Evolutionary conservation across 35 echinoderm and acorn worm genomes (phyloP).

Genomic region (Strongylocentrotus purpuratus): DNA sequence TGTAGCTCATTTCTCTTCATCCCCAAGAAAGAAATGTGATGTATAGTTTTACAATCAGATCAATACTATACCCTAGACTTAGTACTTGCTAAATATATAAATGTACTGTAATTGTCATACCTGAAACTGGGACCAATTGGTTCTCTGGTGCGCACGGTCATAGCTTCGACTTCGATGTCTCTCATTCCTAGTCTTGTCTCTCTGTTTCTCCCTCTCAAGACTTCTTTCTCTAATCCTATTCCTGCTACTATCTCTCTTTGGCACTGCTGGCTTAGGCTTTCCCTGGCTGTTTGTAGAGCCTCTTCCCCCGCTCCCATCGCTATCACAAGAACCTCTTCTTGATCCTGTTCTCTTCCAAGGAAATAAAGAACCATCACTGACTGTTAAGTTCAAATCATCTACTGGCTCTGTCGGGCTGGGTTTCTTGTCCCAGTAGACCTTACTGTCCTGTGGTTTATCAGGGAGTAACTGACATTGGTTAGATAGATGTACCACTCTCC

Average conservation of each 20-base stretch:
- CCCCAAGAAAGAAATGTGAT: too few species aligned
- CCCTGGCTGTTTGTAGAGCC: constrained; percentile 5
- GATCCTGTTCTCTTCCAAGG: constrained; percentile 46
- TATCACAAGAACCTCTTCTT: constrained; percentile 39
- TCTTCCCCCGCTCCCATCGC: constrained; percentile 36
- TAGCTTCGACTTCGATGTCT: constrained; percentile 82
- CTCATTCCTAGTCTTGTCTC: constrained; percentile 67
- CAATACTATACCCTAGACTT: too few species aligned
- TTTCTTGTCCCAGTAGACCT: constrained; percentile 64
- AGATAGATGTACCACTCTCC: constrained; percentile 17
- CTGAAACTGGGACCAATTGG: constrained; percentile 42
- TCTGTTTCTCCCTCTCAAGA: constrained; percentile 77
- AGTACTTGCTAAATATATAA: too few species aligned
- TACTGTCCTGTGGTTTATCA: constrained; percentile 50
- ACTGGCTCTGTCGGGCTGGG: background rate
- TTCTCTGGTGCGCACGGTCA: constrained; percentile 59
- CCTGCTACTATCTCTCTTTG: constrained; percentile 68
- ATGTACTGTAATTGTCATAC: background rate
- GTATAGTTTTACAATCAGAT: too few species aligned
- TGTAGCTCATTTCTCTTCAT: too few species aligned
- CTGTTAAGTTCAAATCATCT: background rate
- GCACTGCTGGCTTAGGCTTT: constrained; percentile 54
- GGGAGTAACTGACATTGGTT: constrained; percentile 37
- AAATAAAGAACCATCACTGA: background rate
- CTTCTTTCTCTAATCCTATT: constrained; percentile 75